A percentile compares a stretch with the other conserved stretches of the same genome.
phyloP scores from a whole-genome alignment of 2,888 invertebrate genomes.

The Tipula lateralis region DNA sequence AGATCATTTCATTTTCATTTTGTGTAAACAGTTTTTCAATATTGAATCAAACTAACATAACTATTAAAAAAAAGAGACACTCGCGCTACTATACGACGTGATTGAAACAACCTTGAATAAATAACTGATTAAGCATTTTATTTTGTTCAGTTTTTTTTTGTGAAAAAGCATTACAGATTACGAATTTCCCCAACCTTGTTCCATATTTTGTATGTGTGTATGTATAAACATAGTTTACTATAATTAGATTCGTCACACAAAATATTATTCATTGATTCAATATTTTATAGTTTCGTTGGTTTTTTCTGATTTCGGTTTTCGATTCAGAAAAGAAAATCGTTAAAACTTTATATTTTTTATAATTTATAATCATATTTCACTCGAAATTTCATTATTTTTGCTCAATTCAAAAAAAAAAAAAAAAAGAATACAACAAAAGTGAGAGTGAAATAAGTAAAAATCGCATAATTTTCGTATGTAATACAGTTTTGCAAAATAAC shows the following conservation, averaged over 20 bases:
- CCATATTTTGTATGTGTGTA: neutral
- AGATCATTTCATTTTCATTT: neutral
- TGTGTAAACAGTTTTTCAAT: neutral
- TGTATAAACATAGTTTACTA: neutral
- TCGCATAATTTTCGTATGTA: neutral
- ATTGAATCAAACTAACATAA: neutral
- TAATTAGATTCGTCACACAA: neutral
- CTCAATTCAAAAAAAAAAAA: neutral
- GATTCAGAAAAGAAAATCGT: neutral
- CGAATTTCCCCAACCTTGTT: constrained; percentile 13
- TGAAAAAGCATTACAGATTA: neutral
- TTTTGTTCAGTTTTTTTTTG: neutral
- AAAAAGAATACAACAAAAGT: neutral
- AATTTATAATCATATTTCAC: neutral
- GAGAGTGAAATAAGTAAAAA: neutral
- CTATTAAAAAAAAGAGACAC: neutral
- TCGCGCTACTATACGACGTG: neutral
- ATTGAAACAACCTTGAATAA: neutral
- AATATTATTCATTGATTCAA: constrained; percentile 11
- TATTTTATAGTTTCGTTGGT: neutral
- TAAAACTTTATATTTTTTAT: neutral
- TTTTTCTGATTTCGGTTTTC: neutral
- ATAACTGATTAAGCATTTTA: neutral
- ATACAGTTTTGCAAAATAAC: neutral
- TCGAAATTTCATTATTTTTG: neutral